Conservation (phyloP, 2,888 invertebrate species). For the Anarsia innoxiella region DNA sequence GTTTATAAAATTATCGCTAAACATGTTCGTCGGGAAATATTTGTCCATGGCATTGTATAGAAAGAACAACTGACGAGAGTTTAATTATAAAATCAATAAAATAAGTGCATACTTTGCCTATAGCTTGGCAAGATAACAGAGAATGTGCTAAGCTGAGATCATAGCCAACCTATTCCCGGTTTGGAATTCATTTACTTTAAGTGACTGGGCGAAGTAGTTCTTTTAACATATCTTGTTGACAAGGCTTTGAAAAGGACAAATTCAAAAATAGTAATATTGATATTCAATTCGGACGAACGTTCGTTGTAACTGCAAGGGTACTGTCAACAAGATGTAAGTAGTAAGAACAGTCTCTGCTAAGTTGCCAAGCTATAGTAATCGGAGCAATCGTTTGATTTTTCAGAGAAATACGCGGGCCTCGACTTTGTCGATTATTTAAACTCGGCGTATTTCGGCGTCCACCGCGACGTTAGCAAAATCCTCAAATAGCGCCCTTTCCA, state of each 20-base stretch:
- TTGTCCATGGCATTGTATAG: slow-evolving; percentile 24
- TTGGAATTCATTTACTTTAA: too few species aligned
- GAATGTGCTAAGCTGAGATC: too few species aligned
- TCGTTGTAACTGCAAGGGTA: too few species aligned
- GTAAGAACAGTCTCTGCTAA: slow-evolving; percentile 8
- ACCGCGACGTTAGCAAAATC: slow-evolving; percentile 12
- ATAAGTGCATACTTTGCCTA: slow-evolving; percentile 8
- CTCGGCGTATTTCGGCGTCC: slow-evolving; percentile 12
- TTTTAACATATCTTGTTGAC: too few species aligned
- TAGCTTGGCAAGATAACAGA: slow-evolving; percentile 7
- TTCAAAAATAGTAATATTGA: too few species aligned
- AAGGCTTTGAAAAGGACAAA: too few species aligned
- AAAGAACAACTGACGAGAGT: slow-evolving; percentile 27
- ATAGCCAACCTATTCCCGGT: too few species aligned
- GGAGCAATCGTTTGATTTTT: slow-evolving; percentile 10
- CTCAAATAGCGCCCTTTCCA: slow-evolving; percentile 7
- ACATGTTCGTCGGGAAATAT: not conserved
- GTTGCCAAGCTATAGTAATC: slow-evolving; percentile 11
- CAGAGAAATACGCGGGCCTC: slow-evolving; percentile 16
- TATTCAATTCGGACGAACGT: too few species aligned
- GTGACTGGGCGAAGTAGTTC: too few species aligned
- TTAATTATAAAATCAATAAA: slow-evolving; percentile 5
- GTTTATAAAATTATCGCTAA: not conserved
- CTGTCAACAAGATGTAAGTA: too few species aligned
- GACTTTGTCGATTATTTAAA: slow-evolving; percentile 15